phyloP scores from a whole-genome alignment of 2,888 invertebrate genomes.

The Acrobasis repandana region DNA sequence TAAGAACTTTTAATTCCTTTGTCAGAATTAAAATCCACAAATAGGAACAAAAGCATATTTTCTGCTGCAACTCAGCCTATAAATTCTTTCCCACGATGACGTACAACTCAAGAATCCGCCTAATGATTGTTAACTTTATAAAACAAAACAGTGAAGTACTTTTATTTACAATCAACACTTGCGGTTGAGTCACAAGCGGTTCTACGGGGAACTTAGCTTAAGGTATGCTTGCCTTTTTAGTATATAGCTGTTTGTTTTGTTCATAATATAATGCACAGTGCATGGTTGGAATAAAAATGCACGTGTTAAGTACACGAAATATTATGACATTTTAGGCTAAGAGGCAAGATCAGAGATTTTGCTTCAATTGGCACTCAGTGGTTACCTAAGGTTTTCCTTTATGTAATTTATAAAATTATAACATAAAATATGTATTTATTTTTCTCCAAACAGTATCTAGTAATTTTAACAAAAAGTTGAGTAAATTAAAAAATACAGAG shows the following conservation, averaged over 20 bases:
- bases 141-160: constrained; percentile 12
- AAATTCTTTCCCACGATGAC: constrained; percentile 13
- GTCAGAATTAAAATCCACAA: background rate
- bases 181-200: background rate
- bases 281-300: background rate
- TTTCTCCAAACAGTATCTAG: no score
- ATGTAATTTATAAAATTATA: no score
- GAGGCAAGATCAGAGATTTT: no score
- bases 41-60: background rate
- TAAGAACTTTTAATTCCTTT: no score
- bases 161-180: constrained; percentile 16
- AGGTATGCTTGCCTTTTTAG: constrained; percentile 3
- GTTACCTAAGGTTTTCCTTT: no score
- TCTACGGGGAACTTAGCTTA: background rate
- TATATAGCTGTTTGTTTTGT: background rate
- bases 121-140: background rate
- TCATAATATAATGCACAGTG: background rate
- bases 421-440: no score
- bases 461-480: no score
- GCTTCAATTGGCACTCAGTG: no score
- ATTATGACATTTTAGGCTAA: no score
- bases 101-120: background rate
- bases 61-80: background rate
- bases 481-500: no score
- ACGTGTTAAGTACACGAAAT: no score